A percentile compares a stretch with the other conserved stretches of the same genome.
These are phyloP conservation scores for Pterocles orientalis DNA, from an alignment of 2,113 vertebrate genomes.

Conservation along the genomic window DNA sequence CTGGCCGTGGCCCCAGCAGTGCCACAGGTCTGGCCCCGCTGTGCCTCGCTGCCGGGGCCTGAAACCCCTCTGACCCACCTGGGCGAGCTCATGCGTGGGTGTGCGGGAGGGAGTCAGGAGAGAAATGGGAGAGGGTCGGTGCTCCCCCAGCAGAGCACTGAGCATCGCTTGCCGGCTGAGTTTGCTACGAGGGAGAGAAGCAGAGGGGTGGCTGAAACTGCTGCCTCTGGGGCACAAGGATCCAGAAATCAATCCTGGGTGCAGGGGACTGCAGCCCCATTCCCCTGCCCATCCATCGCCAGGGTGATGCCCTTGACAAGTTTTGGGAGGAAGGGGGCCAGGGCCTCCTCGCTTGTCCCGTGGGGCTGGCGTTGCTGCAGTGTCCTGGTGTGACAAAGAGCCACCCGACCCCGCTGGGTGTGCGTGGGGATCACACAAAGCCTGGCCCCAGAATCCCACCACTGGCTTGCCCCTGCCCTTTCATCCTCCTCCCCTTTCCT, in stretches of 20 bases:
- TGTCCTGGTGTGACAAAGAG: constrained; percentile 1
- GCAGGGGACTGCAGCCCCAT: fast-evolving
- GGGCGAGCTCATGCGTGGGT: background rate
- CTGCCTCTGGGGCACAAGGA: background rate
- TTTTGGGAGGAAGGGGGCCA: background rate
- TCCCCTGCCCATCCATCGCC: background rate
- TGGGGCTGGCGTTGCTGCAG: background rate
- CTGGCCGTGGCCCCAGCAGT: background rate
- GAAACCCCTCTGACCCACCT: background rate
- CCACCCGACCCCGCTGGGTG: fast-evolving
- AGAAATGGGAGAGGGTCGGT: background rate
- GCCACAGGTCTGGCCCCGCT: background rate
- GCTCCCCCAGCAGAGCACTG: background rate
- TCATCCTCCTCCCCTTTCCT: background rate
- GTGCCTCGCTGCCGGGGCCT: too few relatives aligned
- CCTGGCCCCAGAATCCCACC: background rate
- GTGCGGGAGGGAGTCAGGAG: fast-evolving
- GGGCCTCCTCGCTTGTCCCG: fast-evolving
- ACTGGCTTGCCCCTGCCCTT: background rate
- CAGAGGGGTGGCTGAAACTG: background rate
- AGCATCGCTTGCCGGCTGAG: background rate
- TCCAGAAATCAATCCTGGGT: background rate
- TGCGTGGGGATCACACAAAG: background rate
- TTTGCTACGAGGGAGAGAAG: background rate
- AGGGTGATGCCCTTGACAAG: background rate